Percentiles rank a stretch among this genome's conserved stretches.
These are phyloP conservation scores for Chiroxiphia lanceolata DNA, from an alignment of 2,797 vertebrate genomes.

Conservation along the genomic window DNA sequence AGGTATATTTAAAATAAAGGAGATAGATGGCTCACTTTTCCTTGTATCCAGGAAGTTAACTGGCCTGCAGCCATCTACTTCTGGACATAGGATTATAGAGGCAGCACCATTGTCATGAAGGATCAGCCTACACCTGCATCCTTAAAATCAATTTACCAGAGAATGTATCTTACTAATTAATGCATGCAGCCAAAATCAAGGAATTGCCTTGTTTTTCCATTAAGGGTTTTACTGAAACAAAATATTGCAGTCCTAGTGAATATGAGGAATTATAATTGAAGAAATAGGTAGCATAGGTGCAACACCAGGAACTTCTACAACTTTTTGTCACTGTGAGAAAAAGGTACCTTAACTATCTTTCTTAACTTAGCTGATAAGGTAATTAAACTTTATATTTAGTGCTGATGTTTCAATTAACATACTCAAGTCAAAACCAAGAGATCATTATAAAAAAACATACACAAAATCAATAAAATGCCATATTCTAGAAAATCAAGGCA, in stretches of 20 bases:
- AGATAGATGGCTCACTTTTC: conserved; percentile 37
- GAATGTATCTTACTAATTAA: neutral
- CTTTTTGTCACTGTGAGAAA: neutral
- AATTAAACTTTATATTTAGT: neutral
- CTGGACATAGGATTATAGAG: neutral
- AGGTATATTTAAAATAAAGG: conserved; percentile 74
- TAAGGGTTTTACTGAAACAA: neutral
- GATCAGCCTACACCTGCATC: neutral
- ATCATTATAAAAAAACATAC: neutral
- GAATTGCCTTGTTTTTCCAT: neutral
- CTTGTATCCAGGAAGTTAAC: conserved; percentile 43
- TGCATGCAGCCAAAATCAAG: neutral
- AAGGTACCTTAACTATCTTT: neutral
- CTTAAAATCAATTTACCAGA: neutral
- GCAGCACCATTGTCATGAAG: neutral
- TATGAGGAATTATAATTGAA: neutral
- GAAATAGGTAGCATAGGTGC: neutral
- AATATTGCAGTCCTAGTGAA: neutral
- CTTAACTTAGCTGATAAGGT: neutral
- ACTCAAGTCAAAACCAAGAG: neutral
- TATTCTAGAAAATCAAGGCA: neutral
- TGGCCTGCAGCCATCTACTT: conserved; percentile 14
- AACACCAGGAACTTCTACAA: neutral
- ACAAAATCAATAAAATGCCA: neutral
- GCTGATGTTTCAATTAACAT: neutral